Conservation (phyloP, 2,888 invertebrate species). For the Shargacucullia verbasci region DNA sequence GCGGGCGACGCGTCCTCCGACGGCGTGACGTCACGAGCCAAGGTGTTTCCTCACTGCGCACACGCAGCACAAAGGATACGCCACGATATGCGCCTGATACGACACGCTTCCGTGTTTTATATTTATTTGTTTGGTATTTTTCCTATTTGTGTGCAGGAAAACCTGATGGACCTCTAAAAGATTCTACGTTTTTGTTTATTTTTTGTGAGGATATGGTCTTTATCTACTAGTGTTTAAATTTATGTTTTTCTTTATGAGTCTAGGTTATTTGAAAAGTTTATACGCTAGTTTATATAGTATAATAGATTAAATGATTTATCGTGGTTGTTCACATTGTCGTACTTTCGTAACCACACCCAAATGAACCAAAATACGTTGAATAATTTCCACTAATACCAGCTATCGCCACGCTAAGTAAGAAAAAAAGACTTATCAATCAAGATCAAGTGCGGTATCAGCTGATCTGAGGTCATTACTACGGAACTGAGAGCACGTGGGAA, state of each 20-base stretch:
- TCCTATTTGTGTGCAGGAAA: slow-evolving; percentile 56
- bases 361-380: slow-evolving; percentile 5
- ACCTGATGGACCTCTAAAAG: slow-evolving; percentile 29
- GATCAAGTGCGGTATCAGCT: slow-evolving; percentile 49
- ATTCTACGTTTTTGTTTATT: slow-evolving; percentile 15
- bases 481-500: slow-evolving; percentile 74
- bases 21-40: slow-evolving; percentile 50
- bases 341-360: too few species aligned
- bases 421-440: slow-evolving; percentile 58
- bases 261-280: too few species aligned
- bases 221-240: neutral
- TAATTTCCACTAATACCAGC: slow-evolving; percentile 33
- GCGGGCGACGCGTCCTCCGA: slow-evolving; percentile 47
- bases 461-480: slow-evolving; percentile 74
- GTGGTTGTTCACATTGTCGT: neutral
- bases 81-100: slow-evolving; percentile 61
- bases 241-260: neutral
- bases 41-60: slow-evolving; percentile 68
- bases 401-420: slow-evolving; percentile 42
- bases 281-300: too few species aligned
- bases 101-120: slow-evolving; percentile 62
- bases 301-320: too few species aligned
- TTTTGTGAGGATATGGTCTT: slow-evolving; percentile 16
- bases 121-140: slow-evolving; percentile 58
- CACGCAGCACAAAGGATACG: slow-evolving; percentile 66